Evolutionary conservation across 2,113 vertebrate genomes (phyloP).

Genomic region (Callionymus lyra): DNA sequence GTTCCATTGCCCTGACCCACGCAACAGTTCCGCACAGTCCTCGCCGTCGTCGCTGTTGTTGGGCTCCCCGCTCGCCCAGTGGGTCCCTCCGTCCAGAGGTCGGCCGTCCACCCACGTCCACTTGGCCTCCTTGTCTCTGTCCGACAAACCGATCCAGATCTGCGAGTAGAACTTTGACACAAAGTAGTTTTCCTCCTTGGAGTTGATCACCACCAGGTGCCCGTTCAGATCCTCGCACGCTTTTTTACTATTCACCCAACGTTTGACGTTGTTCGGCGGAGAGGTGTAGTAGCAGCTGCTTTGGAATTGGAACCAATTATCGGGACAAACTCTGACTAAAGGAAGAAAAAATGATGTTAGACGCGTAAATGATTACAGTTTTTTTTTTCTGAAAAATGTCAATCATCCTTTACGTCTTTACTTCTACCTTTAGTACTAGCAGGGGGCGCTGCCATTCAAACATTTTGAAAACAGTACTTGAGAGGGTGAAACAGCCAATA

Average conservation of each 20-base stretch:
- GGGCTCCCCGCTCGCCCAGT: slow-evolving; percentile 23
- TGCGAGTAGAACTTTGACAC: neutral
- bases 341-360: neutral
- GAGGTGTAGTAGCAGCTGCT: slow-evolving; percentile 29
- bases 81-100: neutral
- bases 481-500: too few species aligned
- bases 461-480: too few species aligned
- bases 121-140: neutral
- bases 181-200: slow-evolving; percentile 4
- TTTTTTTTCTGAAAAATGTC: neutral
- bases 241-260: slow-evolving; percentile 12
- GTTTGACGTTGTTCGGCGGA: neutral
- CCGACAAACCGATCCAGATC: slow-evolving; percentile 27
- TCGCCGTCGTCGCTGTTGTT: neutral
- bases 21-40: slow-evolving; percentile 16
- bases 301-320: slow-evolving; percentile 15
- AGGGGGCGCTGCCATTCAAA: too few species aligned
- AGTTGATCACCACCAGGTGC: slow-evolving; percentile 11
- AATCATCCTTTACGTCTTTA: too few species aligned
- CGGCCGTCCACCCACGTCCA: slow-evolving; percentile 33
- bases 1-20: neutral
- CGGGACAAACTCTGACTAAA: slow-evolving; percentile 7
- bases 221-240: slow-evolving; percentile 12
- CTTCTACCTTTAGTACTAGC: too few species aligned
- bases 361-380: neutral